Evolutionary conservation across 2,113 vertebrate genomes (phyloP).

Genomic region (Crotalus horridus): DNA sequence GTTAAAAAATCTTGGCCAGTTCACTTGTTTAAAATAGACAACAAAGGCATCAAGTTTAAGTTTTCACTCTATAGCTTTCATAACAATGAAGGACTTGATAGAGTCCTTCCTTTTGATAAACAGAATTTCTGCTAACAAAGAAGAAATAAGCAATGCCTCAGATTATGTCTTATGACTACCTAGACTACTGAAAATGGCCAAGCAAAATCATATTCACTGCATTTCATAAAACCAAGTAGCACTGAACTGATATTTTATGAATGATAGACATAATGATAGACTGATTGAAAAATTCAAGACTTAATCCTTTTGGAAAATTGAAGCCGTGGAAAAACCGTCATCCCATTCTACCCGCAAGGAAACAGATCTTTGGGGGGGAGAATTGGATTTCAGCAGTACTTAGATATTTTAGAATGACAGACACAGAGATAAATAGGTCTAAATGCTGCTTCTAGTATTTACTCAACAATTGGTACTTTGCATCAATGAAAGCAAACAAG

Average conservation of each 20-base stretch:
- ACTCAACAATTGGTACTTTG: background rate
- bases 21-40: background rate
- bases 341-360: background rate
- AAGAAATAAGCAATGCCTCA: background rate
- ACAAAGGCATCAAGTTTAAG: too few species aligned
- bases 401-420: background rate
- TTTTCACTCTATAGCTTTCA: background rate
- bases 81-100: background rate
- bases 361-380: background rate
- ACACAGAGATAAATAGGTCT: background rate
- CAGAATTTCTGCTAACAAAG: background rate
- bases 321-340: background rate
- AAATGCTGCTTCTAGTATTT: background rate
- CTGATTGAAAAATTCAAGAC: background rate
- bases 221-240: background rate
- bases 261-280: background rate
- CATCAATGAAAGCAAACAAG: background rate
- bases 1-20: background rate
- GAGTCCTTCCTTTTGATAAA: background rate
- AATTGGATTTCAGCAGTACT: background rate
- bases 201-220: background rate
- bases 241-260: background rate
- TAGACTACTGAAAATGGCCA: background rate
- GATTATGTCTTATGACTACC: background rate
- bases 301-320: background rate